Evolutionary conservation across 2,888 invertebrate genomes (phyloP).

Genomic region (Pristionchus exspectatus): DNA sequence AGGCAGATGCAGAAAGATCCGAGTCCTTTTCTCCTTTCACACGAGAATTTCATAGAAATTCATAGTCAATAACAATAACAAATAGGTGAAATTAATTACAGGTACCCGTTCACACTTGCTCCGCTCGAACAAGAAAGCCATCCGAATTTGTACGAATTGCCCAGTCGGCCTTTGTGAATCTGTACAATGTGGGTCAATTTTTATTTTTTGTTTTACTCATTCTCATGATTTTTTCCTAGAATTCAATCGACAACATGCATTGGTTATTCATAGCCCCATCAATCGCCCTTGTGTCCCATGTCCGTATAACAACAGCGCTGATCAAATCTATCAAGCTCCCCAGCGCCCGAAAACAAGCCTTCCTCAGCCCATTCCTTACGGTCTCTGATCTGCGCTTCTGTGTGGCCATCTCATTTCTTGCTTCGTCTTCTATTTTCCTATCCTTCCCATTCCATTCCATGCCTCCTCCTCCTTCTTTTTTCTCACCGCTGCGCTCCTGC

Average conservation of each 20-base stretch:
- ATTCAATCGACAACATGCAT: no score
- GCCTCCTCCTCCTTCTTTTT: not conserved
- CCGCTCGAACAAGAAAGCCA: constrained; percentile 70
- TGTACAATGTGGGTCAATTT: constrained; percentile 73
- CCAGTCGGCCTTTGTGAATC: constrained; percentile 73
- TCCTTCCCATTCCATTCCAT: constrained; percentile 2
- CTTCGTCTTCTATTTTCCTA: not conserved
- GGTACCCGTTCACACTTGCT: constrained; percentile 69
- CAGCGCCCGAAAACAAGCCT: not conserved
- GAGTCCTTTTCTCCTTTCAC: no score
- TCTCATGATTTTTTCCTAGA: not conserved
- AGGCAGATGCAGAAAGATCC: not conserved
- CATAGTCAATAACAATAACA: not conserved
- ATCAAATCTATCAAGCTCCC: not conserved
- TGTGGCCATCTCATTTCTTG: not conserved
- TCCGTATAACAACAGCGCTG: no score
- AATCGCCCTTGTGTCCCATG: no score
- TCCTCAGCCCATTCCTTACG: not conserved
- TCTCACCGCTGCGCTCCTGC: not conserved
- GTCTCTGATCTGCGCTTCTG: not conserved
- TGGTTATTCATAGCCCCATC: no score
- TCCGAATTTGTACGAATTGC: constrained; percentile 74
- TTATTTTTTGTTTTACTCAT: not conserved
- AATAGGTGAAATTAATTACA: not conserved
- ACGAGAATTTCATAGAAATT: no score